These are phyloP conservation scores for Erebia ligea DNA, from an alignment of 2,888 invertebrate species.

Conservation along the genomic window DNA sequence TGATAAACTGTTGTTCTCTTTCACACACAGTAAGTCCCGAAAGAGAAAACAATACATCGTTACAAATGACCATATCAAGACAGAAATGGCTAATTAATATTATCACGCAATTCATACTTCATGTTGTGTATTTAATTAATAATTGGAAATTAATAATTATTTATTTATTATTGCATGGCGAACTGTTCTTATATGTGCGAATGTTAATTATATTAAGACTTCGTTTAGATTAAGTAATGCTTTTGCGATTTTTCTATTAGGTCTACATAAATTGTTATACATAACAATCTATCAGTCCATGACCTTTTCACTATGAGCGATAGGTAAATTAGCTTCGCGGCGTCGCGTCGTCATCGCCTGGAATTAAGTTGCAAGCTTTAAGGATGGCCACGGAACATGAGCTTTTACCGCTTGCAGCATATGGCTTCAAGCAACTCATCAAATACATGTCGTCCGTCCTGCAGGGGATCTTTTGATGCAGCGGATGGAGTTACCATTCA, in stretches of 20 bases:
- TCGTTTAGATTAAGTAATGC: not conserved
- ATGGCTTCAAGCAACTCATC: no score
- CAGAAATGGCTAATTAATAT: not conserved
- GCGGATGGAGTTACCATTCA: no score
- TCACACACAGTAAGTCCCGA: not conserved
- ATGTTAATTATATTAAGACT: not conserved
- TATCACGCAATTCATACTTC: conserved; percentile 13
- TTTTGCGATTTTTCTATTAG: conserved; percentile 6
- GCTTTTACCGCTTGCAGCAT: no score
- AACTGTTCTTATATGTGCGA: conserved; percentile 21
- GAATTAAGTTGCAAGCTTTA: no score
- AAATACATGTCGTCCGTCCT: no score
- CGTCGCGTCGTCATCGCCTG: no score
- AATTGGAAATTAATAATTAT: conserved; percentile 11
- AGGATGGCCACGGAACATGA: no score
- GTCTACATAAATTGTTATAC: not conserved
- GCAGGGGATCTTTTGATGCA: no score
- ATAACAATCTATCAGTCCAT: not conserved
- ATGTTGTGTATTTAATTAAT: conserved; percentile 10
- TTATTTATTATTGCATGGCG: conserved; percentile 19
- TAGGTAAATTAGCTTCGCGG: not conserved
- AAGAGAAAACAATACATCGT: conserved; percentile 11
- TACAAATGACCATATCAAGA: not conserved
- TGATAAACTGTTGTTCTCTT: conserved; percentile 5
- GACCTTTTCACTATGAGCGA: not conserved